A percentile compares a stretch with the other conserved stretches of the same genome.
Evolutionary conservation across 2,888 invertebrate species (phyloP).

Genomic region (Parnassius apollo): DNA sequence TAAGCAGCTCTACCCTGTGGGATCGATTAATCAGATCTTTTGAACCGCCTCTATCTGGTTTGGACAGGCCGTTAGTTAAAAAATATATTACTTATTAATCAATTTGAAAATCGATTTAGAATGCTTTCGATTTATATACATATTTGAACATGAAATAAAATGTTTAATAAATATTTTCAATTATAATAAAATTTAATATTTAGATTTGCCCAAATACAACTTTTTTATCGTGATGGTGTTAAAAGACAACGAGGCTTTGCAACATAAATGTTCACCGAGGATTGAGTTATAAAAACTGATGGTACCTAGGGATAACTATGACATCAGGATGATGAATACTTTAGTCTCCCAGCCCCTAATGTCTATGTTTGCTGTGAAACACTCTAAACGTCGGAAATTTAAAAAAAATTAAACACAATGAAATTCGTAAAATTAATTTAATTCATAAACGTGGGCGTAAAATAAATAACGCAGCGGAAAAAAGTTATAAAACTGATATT

Average conservation of each 20-base stretch:
- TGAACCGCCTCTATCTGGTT: slow-evolving; percentile 36
- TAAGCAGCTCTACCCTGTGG: slow-evolving; percentile 31
- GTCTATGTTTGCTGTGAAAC: too few species aligned
- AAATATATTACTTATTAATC: slow-evolving; percentile 40
- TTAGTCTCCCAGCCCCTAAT: too few species aligned
- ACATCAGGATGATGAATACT: too few species aligned
- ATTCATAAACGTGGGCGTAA: neutral
- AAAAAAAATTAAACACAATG: too few species aligned
- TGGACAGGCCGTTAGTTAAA: slow-evolving; percentile 40
- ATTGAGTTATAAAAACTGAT: too few species aligned
- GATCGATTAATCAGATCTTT: slow-evolving; percentile 50
- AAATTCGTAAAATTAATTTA: neutral
- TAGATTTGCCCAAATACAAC: too few species aligned
- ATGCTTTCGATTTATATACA: neutral
- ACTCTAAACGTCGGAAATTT: too few species aligned
- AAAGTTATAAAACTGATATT: neutral
- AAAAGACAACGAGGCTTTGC: too few species aligned
- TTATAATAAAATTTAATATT: too few species aligned
- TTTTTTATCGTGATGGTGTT: too few species aligned
- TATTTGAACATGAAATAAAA: slow-evolving; percentile 2
- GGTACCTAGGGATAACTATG: too few species aligned
- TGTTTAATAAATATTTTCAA: neutral
- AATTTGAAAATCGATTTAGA: slow-evolving; percentile 28
- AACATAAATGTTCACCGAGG: too few species aligned
- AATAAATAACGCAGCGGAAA: neutral